These are phyloP conservation scores for Peromyscus maniculatus DNA, from an alignment of 2,113 vertebrate species.

Conservation along the genomic window DNA sequence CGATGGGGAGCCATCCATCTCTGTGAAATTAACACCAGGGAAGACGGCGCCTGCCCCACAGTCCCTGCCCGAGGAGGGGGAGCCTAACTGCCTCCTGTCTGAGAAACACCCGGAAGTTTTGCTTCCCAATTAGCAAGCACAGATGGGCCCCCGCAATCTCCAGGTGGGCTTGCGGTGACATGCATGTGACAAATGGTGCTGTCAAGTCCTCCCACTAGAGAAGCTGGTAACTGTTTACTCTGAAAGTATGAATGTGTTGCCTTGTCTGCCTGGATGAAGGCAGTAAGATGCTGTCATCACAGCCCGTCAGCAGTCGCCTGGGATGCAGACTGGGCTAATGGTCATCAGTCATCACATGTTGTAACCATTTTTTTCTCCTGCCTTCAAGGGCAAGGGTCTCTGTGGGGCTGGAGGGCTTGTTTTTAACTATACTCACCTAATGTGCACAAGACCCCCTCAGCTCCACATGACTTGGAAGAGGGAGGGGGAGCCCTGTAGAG, in stretches of 20 bases:
- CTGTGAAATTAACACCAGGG: neutral
- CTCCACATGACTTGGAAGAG: neutral
- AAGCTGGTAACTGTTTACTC: neutral
- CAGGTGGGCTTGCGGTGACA: neutral
- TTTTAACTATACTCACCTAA: neutral
- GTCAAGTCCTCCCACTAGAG: neutral
- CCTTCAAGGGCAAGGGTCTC: fast-evolving
- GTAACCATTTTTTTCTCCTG: neutral
- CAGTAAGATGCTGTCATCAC: neutral
- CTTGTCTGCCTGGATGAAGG: neutral
- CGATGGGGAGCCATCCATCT: neutral
- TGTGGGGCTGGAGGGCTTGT: neutral
- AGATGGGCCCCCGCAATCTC: neutral
- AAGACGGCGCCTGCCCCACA: fast-evolving
- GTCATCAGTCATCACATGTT: fast-evolving
- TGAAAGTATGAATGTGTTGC: fast-evolving
- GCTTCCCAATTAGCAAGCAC: neutral
- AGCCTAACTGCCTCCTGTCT: neutral
- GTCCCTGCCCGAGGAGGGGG: neutral
- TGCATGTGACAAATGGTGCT: neutral
- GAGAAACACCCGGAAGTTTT: neutral
- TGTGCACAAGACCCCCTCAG: neutral
- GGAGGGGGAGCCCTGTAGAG: fast-evolving
- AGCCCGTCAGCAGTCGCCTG: neutral
- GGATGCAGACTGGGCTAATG: fast-evolving